These are phyloP conservation scores for Tichodroma muraria DNA, from an alignment of 2,113 vertebrate genomes.

Conservation along the genomic window DNA sequence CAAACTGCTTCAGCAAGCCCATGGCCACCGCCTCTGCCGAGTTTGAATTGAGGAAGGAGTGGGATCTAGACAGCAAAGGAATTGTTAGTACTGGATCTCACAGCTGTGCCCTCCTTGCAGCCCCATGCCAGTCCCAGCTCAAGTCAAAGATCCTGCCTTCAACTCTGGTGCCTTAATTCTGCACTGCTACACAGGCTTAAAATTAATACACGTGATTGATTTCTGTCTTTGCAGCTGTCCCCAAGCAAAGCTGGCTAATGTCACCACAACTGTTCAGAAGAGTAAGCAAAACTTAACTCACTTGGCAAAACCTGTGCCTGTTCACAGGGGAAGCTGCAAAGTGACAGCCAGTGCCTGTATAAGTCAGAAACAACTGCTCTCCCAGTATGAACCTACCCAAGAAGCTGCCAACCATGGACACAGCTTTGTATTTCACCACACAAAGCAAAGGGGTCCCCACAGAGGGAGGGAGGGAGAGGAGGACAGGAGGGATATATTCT, in stretches of 20 bases:
- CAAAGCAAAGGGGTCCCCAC: background rate
- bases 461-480: background rate
- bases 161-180: background rate
- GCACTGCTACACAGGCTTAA: background rate
- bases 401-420: background rate
- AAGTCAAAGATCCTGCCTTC: background rate
- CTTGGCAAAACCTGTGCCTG: background rate
- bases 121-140: background rate
- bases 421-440: background rate
- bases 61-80: conserved; percentile 68
- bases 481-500: background rate
- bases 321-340: background rate
- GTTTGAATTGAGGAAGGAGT: conserved; percentile 88
- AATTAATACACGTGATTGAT: background rate
- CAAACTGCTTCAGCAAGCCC: conserved; percentile 95
- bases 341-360: background rate
- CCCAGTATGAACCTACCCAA: background rate
- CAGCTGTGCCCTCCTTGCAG: background rate
- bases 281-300: background rate
- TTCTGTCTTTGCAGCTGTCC: background rate
- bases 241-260: background rate
- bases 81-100: background rate
- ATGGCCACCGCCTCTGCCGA: conserved; percentile 96
- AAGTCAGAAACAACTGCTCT: background rate
- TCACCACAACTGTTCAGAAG: background rate